Evolutionary conservation across 2,888 invertebrate genomes (phyloP).

Genomic region (Folsomia manolachei): DNA sequence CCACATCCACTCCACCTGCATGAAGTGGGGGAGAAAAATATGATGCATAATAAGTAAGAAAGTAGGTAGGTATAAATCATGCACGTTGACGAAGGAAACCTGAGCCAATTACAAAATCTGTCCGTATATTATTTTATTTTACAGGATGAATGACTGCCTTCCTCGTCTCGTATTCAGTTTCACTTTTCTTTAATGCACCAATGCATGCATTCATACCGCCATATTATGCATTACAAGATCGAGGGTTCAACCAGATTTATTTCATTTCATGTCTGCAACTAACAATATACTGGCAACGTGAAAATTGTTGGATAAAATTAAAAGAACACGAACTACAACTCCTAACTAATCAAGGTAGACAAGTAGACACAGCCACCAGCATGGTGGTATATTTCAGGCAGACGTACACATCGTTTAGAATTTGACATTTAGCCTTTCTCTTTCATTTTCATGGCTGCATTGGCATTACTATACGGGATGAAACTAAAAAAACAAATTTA

Average conservation of each 20-base stretch:
- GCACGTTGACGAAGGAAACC: neutral
- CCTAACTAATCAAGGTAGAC: neutral
- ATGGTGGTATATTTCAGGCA: neutral
- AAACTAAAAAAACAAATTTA: too few relatives aligned
- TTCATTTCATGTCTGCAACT: neutral
- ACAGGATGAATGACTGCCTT: neutral
- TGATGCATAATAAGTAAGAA: too few relatives aligned
- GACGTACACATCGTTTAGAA: neutral
- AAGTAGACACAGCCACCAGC: neutral
- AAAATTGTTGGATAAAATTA: too few relatives aligned
- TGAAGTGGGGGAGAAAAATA: too few relatives aligned
- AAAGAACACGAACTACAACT: too few relatives aligned
- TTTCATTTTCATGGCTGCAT: neutral
- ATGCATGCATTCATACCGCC: neutral
- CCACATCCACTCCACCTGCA: slow-evolving; percentile 19
- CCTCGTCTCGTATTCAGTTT: slow-evolving; percentile 4
- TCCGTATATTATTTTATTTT: neutral
- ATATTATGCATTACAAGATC: too few relatives aligned
- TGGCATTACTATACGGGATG: neutral
- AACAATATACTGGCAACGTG: too few relatives aligned
- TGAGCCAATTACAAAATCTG: neutral
- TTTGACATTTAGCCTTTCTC: slow-evolving; percentile 1
- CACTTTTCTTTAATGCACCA: neutral
- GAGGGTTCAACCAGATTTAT: too few relatives aligned
- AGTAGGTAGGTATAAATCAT: too few relatives aligned